Evolutionary conservation across 2,797 vertebrate species (phyloP), one percentile per base, ranked within the genome.

Genomic region (Limnodromus scolopaceus): DNA sequence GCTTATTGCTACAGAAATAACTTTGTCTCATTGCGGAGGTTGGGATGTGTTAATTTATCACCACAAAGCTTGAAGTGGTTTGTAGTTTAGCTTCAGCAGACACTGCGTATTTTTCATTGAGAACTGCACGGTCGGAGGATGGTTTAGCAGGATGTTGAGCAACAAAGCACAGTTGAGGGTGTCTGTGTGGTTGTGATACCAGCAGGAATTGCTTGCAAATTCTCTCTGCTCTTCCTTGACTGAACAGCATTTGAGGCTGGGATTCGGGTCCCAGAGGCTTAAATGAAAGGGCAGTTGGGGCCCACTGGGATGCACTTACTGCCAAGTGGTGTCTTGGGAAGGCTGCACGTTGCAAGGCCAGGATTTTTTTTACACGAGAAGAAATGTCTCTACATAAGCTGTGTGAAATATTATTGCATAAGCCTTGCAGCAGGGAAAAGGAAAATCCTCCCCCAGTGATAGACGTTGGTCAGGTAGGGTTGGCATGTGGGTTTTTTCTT

Each of bases 51-150:
- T 65, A 32, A 66, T 49, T 63, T 82, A 43, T 46, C 63, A 38
- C 38, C 13, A 32, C 74, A 84, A 15, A 91, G 41, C 41, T 51
- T 39, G 11, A 25, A 58, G 32, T 13, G 25, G 19, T 81, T 81
- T 89, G 68, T 51, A 81, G 55, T 46, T 93, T 57, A 71, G 79
- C 66, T 83, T 60, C 30, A 55, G 66, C 43, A 81, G 45, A 4
- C 20, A 3, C 48, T 71, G 78, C 53, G 36, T 84, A 9, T 1
- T 55, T 77, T 86, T 46, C 74, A 25, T 6, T 57, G 69, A 68
- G 77, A 57, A 1, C 45, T 55, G 4, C 20, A 5, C 3, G 11
- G 39, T 3, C 0, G 1, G 48, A 36, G 55, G 27, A 32, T 1
- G 7, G 24, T 57, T 76, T 15, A 54, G 32, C 54, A 71, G 70